Percentiles rank a stretch among this genome's conserved stretches.
These are phyloP conservation scores for Amiota communis DNA, from an alignment of 2,888 invertebrate genomes.

Conservation along the genomic window DNA sequence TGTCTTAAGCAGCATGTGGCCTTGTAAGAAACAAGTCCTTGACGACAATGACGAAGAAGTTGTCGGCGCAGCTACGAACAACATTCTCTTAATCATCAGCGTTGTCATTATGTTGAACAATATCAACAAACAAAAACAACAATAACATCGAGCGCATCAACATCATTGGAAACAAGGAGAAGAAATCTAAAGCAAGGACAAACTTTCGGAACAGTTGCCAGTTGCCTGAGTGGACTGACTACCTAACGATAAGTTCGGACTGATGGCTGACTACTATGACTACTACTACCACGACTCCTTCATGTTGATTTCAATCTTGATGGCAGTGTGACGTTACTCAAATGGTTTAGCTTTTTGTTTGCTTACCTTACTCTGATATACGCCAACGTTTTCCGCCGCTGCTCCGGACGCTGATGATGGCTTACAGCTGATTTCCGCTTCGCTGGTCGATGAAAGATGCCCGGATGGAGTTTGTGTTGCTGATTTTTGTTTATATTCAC, in stretches of 20 bases:
- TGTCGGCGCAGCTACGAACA: slow-evolving; percentile 7
- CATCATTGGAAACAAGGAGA: not conserved
- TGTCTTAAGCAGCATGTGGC: slow-evolving; percentile 32
- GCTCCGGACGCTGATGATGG: slow-evolving; percentile 65
- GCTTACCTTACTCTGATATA: slow-evolving; percentile 71
- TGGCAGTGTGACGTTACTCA: not conserved
- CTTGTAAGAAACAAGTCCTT: slow-evolving; percentile 12
- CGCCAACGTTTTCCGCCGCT: slow-evolving; percentile 52
- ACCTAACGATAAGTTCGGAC: not conserved
- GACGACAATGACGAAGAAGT: slow-evolving; percentile 4
- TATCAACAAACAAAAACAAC: slow-evolving; percentile 18
- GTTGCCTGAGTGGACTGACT: not conserved
- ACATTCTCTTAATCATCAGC: slow-evolving; percentile 31
- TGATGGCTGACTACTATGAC: too few relatives aligned
- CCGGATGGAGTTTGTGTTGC: slow-evolving; percentile 80
- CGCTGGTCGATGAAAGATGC: slow-evolving; percentile 73
- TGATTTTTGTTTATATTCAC: slow-evolving; percentile 82
- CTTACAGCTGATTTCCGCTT: slow-evolving; percentile 73
- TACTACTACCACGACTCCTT: too few relatives aligned
- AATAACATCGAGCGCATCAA: slow-evolving; percentile 10
- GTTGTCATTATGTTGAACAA: slow-evolving; percentile 23
- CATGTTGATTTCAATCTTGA: slow-evolving; percentile 23
- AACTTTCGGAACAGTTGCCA: slow-evolving; percentile 25
- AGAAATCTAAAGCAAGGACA: not conserved
- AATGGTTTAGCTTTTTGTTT: not conserved